Percentiles rank a stretch among this genome's conserved stretches.
phyloP scores from a whole-genome alignment of 2,797 vertebrate genomes.

The Myotis myotis region DNA sequence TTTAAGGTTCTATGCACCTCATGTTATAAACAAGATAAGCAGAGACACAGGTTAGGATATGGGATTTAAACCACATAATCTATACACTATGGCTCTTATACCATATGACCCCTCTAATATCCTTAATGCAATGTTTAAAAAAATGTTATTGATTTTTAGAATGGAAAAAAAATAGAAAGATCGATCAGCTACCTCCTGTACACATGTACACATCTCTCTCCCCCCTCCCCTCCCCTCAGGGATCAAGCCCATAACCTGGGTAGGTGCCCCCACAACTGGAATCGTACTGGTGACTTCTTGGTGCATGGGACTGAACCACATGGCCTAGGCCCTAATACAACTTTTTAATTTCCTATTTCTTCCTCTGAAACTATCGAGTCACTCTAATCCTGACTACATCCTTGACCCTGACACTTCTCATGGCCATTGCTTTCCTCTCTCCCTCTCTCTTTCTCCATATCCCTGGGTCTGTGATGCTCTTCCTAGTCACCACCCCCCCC shows the following conservation, averaged over 20 bases:
- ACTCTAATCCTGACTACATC: not conserved
- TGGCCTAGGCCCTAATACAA: not conserved
- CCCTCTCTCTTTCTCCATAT: too few relatives aligned
- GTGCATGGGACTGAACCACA: too few relatives aligned
- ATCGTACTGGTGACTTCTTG: too few relatives aligned
- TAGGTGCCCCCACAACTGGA: too few relatives aligned
- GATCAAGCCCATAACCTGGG: too few relatives aligned
- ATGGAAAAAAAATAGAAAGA: too few relatives aligned
- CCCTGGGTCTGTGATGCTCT: not conserved
- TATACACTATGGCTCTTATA: not conserved
- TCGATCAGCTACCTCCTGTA: too few relatives aligned
- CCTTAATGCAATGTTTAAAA: not conserved
- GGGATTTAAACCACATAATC: not conserved
- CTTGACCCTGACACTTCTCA: not conserved
- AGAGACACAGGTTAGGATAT: not conserved
- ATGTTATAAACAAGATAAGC: not conserved
- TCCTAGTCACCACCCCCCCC: not conserved
- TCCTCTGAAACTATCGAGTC: not conserved
- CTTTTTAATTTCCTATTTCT: not conserved
- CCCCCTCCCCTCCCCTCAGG: too few relatives aligned
- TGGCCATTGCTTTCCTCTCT: not conserved
- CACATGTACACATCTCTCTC: too few relatives aligned
- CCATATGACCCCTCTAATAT: not conserved
- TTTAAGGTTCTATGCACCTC: not conserved
- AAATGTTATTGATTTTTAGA: too few relatives aligned